Conservation (phyloP, 1,140 invertebrate species). For the Heliothis virescens region DNA sequence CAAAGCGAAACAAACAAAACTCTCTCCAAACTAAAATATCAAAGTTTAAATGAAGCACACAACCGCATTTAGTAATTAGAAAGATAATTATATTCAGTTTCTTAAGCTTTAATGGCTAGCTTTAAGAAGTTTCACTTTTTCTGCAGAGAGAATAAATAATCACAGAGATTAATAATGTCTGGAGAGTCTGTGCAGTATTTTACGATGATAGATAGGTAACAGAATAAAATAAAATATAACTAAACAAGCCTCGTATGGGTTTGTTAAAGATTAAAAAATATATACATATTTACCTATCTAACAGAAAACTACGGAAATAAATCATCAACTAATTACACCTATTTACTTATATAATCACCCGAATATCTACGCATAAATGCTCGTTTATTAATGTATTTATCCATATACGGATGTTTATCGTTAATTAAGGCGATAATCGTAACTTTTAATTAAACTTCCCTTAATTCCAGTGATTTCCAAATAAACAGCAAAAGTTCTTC, state of each 20-base stretch:
- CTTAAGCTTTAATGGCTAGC: constrained; percentile 32
- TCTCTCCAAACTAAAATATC: constrained; percentile 16
- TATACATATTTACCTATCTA: too few species aligned
- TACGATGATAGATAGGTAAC: too few species aligned
- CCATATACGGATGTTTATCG: not conserved
- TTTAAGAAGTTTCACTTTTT: constrained; percentile 50
- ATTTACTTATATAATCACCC: too few species aligned
- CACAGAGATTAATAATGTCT: constrained; percentile 19
- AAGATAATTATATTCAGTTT: constrained; percentile 17
- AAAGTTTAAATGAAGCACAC: constrained; percentile 39
- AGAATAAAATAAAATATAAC: too few species aligned
- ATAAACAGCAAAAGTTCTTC: constrained; percentile 40
- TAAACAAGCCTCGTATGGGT: too few species aligned
- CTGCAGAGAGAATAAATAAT: constrained; percentile 59
- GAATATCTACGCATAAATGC: too few species aligned
- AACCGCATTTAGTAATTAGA: constrained; percentile 36
- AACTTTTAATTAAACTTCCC: constrained; percentile 6
- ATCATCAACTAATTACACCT: too few species aligned
- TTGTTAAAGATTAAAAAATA: too few species aligned
- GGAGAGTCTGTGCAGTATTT: too few species aligned
- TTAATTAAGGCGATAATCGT: not conserved
- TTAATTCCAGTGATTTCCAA: constrained; percentile 23
- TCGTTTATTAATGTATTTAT: too few species aligned
- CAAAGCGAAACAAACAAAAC: not conserved
- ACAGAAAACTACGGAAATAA: too few species aligned